phyloP scores from a whole-genome alignment of 2,888 invertebrate genomes.

The Amphimallon solstitiale region DNA sequence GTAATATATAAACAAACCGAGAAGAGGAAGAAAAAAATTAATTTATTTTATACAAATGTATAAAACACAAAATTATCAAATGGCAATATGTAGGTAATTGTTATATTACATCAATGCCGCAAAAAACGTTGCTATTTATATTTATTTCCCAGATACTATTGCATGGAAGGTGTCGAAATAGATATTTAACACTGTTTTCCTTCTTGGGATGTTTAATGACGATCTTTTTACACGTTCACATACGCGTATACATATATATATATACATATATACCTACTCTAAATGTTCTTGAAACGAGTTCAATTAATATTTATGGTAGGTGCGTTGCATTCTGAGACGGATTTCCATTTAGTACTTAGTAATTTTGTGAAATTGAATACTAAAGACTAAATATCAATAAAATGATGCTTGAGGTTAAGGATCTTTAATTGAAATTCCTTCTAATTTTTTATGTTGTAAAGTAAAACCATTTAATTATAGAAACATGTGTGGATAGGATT shows the following conservation, averaged over 20 bases:
- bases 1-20: too few relatives aligned
- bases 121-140: background rate
- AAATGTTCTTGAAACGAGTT: slow-evolving; percentile 26
- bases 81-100: too few relatives aligned
- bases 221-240: slow-evolving; percentile 20
- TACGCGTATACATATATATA: background rate
- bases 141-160: slow-evolving; percentile 8
- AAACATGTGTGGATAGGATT: too few relatives aligned
- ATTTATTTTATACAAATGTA: background rate
- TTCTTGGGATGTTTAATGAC: background rate
- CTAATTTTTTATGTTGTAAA: too few relatives aligned
- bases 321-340: slow-evolving; percentile 15
- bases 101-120: background rate
- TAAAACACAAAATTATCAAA: too few relatives aligned
- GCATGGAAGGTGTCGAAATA: slow-evolving; percentile 9
- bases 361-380: slow-evolving; percentile 18
- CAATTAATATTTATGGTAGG: slow-evolving; percentile 5
- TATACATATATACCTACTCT: background rate
- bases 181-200: slow-evolving; percentile 11
- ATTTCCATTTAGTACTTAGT: slow-evolving; percentile 9
- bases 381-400: too few relatives aligned
- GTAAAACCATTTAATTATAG: too few relatives aligned
- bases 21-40: background rate
- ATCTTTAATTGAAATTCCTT: too few relatives aligned
- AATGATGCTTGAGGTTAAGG: too few relatives aligned